A percentile compares a stretch with the other conserved stretches of the same genome.
These are phyloP conservation scores for Horisme vitalbata DNA, from an alignment of 2,888 invertebrate species.

Conservation along the genomic window DNA sequence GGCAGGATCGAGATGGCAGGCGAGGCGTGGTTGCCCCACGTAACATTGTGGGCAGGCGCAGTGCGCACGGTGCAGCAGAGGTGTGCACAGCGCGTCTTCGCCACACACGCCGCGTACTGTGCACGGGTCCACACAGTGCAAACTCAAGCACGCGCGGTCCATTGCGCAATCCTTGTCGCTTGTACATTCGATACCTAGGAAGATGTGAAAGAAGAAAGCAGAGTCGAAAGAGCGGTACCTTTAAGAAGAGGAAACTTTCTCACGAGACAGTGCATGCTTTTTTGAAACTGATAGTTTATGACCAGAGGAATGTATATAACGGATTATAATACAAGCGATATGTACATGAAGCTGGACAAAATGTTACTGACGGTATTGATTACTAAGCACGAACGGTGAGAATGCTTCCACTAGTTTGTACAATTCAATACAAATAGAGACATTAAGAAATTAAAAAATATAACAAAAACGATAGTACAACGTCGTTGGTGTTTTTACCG, in stretches of 20 bases:
- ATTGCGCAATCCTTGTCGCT: constrained; percentile 95
- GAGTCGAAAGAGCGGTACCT: constrained; percentile 89
- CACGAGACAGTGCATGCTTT: constrained; percentile 89
- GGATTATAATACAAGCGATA: constrained; percentile 85
- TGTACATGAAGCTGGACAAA: constrained; percentile 84
- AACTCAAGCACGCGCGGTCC: constrained; percentile 95
- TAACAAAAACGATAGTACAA: no score
- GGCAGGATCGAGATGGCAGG: constrained; percentile 90
- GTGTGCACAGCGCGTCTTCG: constrained; percentile 93
- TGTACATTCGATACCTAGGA: constrained; percentile 93
- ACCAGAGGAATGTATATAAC: constrained; percentile 78
- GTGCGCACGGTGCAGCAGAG: constrained; percentile 91
- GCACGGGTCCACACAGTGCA: constrained; percentile 96
- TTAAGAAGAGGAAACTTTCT: constrained; percentile 94
- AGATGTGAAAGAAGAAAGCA: constrained; percentile 84
- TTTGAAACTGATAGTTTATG: constrained; percentile 82
- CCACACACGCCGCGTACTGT: constrained; percentile 94
- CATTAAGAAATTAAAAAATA: constrained; percentile 27
- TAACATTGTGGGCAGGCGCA: constrained; percentile 95
- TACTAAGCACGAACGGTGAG: constrained; percentile 83
- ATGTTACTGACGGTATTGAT: constrained; percentile 77
- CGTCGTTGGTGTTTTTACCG: no score
- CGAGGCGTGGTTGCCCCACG: constrained; percentile 90
- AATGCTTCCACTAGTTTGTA: constrained; percentile 79
- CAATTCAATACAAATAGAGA: constrained; percentile 37